Percentiles rank a stretch among this genome's conserved stretches.
Evolutionary conservation across 2,113 vertebrate genomes (phyloP).

Genomic region (Phoenicopterus ruber): DNA sequence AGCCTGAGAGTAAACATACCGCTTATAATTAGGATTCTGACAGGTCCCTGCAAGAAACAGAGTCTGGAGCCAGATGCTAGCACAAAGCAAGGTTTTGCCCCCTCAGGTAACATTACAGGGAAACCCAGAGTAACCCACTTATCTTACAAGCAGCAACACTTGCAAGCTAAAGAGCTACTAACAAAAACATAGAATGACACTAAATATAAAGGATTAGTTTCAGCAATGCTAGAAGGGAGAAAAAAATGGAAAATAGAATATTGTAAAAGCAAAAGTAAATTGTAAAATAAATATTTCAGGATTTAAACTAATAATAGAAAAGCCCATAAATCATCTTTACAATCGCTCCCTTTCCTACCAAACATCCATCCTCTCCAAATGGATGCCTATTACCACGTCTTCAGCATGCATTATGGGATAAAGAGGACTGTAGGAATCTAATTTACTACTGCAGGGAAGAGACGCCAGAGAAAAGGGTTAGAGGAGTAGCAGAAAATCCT

Average conservation of each 20-base stretch:
- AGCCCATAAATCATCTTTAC: constrained; percentile 20
- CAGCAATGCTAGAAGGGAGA: background rate
- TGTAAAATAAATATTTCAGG: constrained; percentile 40
- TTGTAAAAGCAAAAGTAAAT: background rate
- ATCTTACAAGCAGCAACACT: background rate
- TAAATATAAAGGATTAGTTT: constrained; percentile 13
- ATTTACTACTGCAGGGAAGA: background rate
- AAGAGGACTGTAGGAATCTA: constrained; percentile 11
- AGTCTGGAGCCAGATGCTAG: background rate
- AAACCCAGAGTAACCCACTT: background rate
- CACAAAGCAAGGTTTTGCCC: background rate
- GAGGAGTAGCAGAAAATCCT: background rate
- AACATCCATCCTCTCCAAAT: constrained; percentile 6
- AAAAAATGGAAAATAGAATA: background rate
- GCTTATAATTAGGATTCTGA: background rate
- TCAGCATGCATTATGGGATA: constrained; percentile 24
- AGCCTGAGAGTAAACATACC: background rate
- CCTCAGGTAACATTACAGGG: background rate
- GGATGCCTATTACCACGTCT: background rate
- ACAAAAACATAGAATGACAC: background rate
- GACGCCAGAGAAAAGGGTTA: background rate
- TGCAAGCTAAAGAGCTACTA: background rate
- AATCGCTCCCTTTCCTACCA: background rate
- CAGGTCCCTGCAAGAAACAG: background rate
- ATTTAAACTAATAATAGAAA: constrained; percentile 32